phyloP scores from a whole-genome alignment of 2,888 invertebrate genomes.

The Coenonympha glycerion region DNA sequence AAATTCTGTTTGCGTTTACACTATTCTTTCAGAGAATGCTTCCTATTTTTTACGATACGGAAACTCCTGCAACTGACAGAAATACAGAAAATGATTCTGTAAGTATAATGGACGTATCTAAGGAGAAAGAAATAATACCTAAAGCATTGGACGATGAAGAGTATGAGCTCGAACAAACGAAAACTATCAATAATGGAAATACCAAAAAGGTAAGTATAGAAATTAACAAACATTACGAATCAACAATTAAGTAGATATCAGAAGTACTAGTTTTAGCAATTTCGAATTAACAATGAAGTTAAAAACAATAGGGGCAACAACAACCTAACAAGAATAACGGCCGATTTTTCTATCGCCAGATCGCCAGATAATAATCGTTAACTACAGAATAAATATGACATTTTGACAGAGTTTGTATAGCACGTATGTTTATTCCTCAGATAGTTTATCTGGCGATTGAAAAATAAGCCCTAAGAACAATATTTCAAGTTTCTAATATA shows the following conservation, averaged over 20 bases:
- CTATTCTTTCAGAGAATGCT: slow-evolving; percentile 45
- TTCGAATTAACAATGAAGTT: too few relatives aligned
- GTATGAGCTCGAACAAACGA: slow-evolving; percentile 31
- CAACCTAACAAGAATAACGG: too few relatives aligned
- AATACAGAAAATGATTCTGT: slow-evolving; percentile 27
- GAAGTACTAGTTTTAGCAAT: too few relatives aligned
- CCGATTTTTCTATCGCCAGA: too few relatives aligned
- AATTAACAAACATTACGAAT: neutral
- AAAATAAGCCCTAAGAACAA: too few relatives aligned
- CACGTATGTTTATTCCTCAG: too few relatives aligned
- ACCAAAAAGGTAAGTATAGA: slow-evolving; percentile 39
- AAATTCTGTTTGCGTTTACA: neutral
- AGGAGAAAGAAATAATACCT: slow-evolving; percentile 37
- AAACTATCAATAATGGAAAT: slow-evolving; percentile 25
- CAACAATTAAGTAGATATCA: neutral
- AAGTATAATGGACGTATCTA: slow-evolving; percentile 27
- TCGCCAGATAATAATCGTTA: too few relatives aligned
- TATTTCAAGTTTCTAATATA: too few relatives aligned
- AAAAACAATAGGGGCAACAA: too few relatives aligned
- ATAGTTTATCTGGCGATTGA: too few relatives aligned
- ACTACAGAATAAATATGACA: too few relatives aligned
- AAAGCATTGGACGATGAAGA: slow-evolving; percentile 36
- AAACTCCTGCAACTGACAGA: slow-evolving; percentile 28
- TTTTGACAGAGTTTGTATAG: too few relatives aligned
- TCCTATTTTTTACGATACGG: slow-evolving; percentile 36